phyloP scores from a whole-genome alignment of 2,888 invertebrate species.

The Sinhomidia bicolor region DNA sequence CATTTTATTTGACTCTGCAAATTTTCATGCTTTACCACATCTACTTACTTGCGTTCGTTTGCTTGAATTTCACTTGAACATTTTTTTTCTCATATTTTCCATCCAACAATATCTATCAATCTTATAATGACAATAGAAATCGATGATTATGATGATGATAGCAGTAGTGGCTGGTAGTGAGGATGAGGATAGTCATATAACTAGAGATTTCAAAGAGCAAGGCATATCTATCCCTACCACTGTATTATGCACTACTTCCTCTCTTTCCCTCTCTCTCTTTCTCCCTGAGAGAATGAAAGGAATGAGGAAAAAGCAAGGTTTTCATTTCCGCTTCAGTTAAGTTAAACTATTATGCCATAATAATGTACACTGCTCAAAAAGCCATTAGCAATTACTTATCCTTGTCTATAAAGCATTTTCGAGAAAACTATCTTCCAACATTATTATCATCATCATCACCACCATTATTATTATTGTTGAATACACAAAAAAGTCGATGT shows the following conservation, averaged over 20 bases:
- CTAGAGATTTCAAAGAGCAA: too few species aligned
- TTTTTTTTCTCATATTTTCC: constrained; percentile 15
- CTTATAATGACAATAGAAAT: constrained; percentile 64
- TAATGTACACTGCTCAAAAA: background rate
- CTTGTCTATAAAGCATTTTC: background rate
- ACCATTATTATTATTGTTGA: background rate
- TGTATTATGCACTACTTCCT: too few species aligned
- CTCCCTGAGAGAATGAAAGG: background rate
- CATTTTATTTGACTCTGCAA: constrained; percentile 4
- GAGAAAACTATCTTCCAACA: background rate
- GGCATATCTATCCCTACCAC: too few species aligned
- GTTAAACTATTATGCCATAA: constrained; percentile 24
- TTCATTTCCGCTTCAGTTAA: constrained; percentile 47
- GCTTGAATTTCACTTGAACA: background rate
- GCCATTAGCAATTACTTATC: constrained; percentile 42
- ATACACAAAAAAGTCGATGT: background rate
- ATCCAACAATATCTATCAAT: constrained; percentile 59
- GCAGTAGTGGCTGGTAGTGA: too few species aligned
- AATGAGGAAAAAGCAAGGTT: background rate
- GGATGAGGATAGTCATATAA: too few species aligned
- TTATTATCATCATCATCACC: too few species aligned
- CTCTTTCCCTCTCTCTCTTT: background rate
- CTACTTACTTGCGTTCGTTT: constrained; percentile 23
- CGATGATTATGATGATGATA: constrained; percentile 26
- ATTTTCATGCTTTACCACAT: constrained; percentile 61